Conservation (phyloP, 2,113 vertebrate species). For the Zosterops pallidus region DNA sequence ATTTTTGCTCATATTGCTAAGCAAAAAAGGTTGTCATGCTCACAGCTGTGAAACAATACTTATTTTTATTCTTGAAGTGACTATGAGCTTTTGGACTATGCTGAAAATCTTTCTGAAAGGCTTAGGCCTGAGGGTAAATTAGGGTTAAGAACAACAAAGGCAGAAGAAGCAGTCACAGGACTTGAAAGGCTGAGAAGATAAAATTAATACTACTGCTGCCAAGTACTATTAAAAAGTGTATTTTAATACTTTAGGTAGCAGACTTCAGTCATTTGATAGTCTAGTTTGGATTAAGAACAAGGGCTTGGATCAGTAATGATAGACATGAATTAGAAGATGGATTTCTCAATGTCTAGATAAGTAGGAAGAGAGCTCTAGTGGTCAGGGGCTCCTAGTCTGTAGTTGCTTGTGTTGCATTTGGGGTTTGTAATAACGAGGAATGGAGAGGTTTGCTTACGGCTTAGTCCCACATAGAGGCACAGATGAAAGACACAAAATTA, state of each 20-base stretch:
- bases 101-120: neutral
- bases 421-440: neutral
- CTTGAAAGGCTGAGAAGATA: neutral
- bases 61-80: neutral
- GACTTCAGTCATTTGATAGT: neutral
- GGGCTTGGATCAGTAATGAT: neutral
- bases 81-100: neutral
- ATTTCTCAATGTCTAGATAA: neutral
- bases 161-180: neutral
- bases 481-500: neutral
- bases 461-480: neutral
- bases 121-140: neutral
- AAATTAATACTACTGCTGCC: neutral
- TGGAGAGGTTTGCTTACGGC: neutral
- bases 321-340: neutral
- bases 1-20: neutral
- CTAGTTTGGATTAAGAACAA: neutral
- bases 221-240: no score
- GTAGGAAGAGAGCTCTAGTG: neutral
- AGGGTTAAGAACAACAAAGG: neutral
- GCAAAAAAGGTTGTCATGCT: neutral
- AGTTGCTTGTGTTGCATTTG: neutral
- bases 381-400: neutral
- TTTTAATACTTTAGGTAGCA: neutral
- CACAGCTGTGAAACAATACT: neutral